These are phyloP conservation scores for Hanleya hanleyi DNA, from an alignment of 2,888 invertebrate species.

Conservation along the genomic window DNA sequence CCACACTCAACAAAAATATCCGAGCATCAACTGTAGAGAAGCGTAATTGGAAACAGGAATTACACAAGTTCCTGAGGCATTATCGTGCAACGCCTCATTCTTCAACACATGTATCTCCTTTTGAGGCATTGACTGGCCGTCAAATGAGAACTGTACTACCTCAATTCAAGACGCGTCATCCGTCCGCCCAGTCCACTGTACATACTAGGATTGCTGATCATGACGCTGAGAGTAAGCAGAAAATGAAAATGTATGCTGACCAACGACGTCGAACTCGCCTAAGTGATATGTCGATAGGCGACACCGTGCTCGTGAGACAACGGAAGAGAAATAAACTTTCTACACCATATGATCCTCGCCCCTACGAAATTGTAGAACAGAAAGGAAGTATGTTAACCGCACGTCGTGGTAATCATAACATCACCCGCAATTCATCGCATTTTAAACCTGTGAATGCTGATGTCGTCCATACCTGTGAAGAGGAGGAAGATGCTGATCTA, in stretches of 20 bases:
- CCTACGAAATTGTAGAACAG: background rate
- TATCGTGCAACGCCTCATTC: slow-evolving; percentile 30
- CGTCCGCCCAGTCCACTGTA: background rate
- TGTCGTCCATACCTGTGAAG: too few species aligned
- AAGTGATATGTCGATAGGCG: background rate
- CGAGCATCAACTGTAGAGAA: too few species aligned
- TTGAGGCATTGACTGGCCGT: background rate
- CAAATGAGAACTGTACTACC: slow-evolving; percentile 1
- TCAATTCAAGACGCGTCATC: background rate
- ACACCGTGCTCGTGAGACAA: slow-evolving; percentile 7
- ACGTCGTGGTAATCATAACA: background rate
- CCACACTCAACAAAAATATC: too few species aligned
- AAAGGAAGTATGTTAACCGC: slow-evolving; percentile 2
- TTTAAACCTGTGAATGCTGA: too few species aligned
- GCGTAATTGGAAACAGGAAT: slow-evolving; percentile 28
- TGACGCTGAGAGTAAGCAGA: background rate
- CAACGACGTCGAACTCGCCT: background rate
- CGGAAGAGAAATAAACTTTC: slow-evolving; percentile 2
- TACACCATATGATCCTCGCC: background rate
- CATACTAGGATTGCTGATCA: background rate
- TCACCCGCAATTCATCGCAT: too few species aligned
- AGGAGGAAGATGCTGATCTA: too few species aligned
- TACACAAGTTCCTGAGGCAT: slow-evolving; percentile 17
- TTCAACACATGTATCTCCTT: slow-evolving; percentile 7
- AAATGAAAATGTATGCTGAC: slow-evolving; percentile 7